Evolutionary conservation across 1,140 invertebrate genomes (phyloP).

Genomic region (Octopus sinensis): DNA sequence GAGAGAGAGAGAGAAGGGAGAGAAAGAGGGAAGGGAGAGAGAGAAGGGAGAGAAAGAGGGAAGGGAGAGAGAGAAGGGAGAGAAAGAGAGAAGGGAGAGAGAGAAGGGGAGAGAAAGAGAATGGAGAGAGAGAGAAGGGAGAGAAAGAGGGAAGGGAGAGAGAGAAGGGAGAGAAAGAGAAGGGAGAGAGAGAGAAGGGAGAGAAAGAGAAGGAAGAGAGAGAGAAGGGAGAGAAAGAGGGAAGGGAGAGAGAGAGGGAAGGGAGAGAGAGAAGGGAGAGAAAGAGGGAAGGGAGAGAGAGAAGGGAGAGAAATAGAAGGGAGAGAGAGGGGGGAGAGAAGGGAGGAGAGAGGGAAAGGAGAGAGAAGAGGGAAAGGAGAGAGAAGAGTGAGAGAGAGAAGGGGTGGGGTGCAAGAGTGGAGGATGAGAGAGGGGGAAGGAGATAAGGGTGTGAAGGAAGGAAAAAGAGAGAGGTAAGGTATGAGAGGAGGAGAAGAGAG

Average conservation of each 20-base stretch:
- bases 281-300: not conserved
- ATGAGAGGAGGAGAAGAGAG: constrained; percentile 8
- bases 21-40: not conserved
- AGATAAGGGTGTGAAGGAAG: not conserved
- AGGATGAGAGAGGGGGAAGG: constrained; percentile 9
- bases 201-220: not conserved
- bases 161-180: not conserved
- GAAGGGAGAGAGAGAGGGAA: not conserved
- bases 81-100: not conserved
- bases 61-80: not conserved
- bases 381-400: constrained; percentile 50
- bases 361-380: constrained; percentile 48
- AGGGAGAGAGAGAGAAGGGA: not conserved
- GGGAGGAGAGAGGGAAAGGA: constrained; percentile 30
- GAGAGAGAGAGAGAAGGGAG: not conserved
- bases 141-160: not conserved
- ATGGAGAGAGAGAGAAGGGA: not conserved
- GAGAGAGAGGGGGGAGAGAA: constrained; percentile 59
- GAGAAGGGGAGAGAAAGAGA: not conserved
- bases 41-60: not conserved
- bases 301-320: constrained; percentile 61
- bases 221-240: not conserved
- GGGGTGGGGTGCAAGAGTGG: constrained; percentile 1
- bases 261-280: not conserved
- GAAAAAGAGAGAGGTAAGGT: not conserved